Percentiles rank a stretch among this genome's conserved stretches.
These are phyloP conservation scores for Athene cunicularia DNA, from an alignment of 2,113 vertebrate genomes.

Conservation along the genomic window DNA sequence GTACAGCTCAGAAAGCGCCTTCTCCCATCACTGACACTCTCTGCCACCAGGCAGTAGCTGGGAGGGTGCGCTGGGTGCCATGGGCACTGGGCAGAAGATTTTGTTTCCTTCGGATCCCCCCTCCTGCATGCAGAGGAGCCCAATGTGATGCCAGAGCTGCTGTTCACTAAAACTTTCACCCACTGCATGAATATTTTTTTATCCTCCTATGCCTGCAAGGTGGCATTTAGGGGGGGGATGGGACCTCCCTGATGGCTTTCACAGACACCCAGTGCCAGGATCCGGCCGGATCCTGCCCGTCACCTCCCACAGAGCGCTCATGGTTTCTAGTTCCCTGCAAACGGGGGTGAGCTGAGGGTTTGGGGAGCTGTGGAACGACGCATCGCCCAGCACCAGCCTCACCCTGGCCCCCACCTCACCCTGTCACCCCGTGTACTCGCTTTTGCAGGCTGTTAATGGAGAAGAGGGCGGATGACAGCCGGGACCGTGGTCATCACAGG, in stretches of 20 bases:
- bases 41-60: background rate
- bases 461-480: conserved; percentile 99
- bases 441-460: conserved; percentile 90
- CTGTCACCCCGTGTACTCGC: rapidly evolving
- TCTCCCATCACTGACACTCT: background rate
- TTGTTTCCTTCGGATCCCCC: background rate
- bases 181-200: background rate
- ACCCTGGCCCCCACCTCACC: rapidly evolving
- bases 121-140: background rate
- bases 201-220: background rate
- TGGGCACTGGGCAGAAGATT: background rate
- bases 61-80: background rate
- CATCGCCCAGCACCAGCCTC: rapidly evolving
- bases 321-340: background rate
- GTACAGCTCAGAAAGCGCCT: background rate
- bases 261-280: background rate
- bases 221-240: rapidly evolving
- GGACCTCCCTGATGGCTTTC: background rate
- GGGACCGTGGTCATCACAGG: conserved; percentile 99
- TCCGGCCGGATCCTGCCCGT: background rate
- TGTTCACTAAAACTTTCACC: background rate
- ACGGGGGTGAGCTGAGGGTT: background rate
- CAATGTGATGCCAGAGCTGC: background rate
- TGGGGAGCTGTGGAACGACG: background rate
- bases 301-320: background rate